phyloP scores from a whole-genome alignment of 2,888 invertebrate species.

The Anodontia alba region DNA sequence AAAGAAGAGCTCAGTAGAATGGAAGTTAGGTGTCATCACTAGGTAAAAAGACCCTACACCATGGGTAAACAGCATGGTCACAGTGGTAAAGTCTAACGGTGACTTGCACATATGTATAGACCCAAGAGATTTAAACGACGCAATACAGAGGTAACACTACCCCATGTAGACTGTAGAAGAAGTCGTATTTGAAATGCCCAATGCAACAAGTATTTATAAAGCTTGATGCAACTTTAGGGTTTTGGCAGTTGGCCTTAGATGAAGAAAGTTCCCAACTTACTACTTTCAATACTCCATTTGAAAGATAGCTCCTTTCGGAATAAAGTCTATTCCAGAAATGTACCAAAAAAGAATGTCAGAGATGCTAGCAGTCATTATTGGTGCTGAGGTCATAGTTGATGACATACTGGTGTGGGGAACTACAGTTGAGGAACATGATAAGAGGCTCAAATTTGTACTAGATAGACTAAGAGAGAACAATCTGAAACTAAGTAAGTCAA shows the following conservation, averaged over 20 bases:
- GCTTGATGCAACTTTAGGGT: slow-evolving; percentile 41
- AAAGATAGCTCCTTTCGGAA: slow-evolving; percentile 43
- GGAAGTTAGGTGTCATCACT: too few relatives aligned
- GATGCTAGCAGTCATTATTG: slow-evolving; percentile 35
- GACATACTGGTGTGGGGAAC: slow-evolving; percentile 44
- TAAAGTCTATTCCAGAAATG: too few relatives aligned
- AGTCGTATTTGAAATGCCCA: slow-evolving; percentile 39
- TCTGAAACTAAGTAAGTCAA: too few relatives aligned
- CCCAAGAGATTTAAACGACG: slow-evolving; percentile 46
- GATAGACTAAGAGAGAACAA: too few relatives aligned
- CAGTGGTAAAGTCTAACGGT: slow-evolving; percentile 15
- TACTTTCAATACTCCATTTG: slow-evolving; percentile 48
- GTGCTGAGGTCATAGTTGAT: slow-evolving; percentile 30
- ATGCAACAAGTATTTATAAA: slow-evolving; percentile 38
- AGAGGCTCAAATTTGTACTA: too few relatives aligned
- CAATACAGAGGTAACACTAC: slow-evolving; percentile 43
- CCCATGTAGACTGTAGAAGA: slow-evolving; percentile 50
- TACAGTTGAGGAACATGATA: slow-evolving; percentile 29
- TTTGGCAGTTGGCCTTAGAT: slow-evolving; percentile 34
- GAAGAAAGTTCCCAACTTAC: slow-evolving; percentile 33
- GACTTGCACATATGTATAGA: slow-evolving; percentile 38
- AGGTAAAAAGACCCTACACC: too few relatives aligned
- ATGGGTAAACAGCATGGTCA: too few relatives aligned
- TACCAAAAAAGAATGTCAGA: slow-evolving; percentile 34
- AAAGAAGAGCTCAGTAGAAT: too few relatives aligned